Evolutionary conservation across 2,888 invertebrate species (phyloP), one percentile per base, ranked within the genome.

Genomic region (Hecatera dysodea): DNA sequence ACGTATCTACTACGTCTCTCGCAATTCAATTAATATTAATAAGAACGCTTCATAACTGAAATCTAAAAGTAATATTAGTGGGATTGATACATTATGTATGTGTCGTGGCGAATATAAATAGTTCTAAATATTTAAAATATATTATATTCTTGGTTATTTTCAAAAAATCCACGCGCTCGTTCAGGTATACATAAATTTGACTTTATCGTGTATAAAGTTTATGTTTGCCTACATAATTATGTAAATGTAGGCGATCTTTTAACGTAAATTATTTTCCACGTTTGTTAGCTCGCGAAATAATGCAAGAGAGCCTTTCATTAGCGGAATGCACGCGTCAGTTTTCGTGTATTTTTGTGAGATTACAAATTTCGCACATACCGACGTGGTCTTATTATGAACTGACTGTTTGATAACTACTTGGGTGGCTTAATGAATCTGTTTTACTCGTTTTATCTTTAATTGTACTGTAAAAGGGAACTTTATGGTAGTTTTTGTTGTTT

Each of bases 221-320:
- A 94, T 93, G 93, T 93, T 92, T 89, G 90, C 92, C 90, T 91
- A 92, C 93, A 93, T 93, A 93, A 93, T 94, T 94, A 93, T 94
- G 93, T 90, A 90, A 93, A 93, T 92, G 91, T 86, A 90, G 80
- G 87, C 92, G 92, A 92, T 93, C 91, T 91, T 93, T 93, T 89
- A 90, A 88, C 88, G 89, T 94, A 90, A 94, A 93, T 93, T 94
- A 93, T 94, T 93, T 92, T 88, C 90, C 91, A 88, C 88, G 91
- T 92, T 91, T 92, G 92, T 93, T 90, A 89, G 90, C 88, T 78
- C 81, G 89, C 84, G 84, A 88, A 89, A 91, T 93, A 89, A 88
- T 92, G 90, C 91, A 90, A 86, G 86, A 84, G 87, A 76, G 75
- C 85, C 87, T 91, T 94, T 93, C 91, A 93, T 94, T 94, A 90